Conservation (phyloP, 2,113 vertebrate species). For the Brachyhypopomus occidentalis region DNA sequence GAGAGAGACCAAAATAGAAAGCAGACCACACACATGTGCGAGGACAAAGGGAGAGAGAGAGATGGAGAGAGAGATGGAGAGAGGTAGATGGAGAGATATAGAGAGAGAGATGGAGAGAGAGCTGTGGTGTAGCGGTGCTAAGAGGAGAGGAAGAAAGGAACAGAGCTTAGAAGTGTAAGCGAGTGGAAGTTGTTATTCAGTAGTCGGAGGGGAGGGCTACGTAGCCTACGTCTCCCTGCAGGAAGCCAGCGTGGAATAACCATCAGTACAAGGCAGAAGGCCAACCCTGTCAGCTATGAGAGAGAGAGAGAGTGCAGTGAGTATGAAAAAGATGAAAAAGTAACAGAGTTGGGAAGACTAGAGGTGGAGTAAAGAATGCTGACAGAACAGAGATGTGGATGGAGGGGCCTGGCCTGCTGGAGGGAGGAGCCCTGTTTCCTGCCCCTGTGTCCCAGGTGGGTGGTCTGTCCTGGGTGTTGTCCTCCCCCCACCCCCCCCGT, state of each 20-base stretch:
- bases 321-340: background rate
- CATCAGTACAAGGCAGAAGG: background rate
- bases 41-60: background rate
- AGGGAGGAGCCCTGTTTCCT: no score
- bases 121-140: background rate
- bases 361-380: no score
- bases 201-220: background rate
- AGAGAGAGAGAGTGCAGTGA: background rate
- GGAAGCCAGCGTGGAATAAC: background rate
- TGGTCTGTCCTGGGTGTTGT: no score
- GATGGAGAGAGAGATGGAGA: background rate
- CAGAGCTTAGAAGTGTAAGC: no score
- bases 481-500: no score
- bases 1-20: conserved; percentile 50
- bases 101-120: background rate
- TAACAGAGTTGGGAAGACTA: background rate
- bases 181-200: background rate
- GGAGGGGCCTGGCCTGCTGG: no score
- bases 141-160: no score
- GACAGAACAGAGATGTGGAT: no score
- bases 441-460: no score
- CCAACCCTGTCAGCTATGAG: background rate
- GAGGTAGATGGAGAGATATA: background rate
- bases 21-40: conserved; percentile 26
- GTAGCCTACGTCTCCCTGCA: background rate